These are phyloP conservation scores for Myopa testacea DNA, from an alignment of 2,888 invertebrate genomes.

Conservation along the genomic window DNA sequence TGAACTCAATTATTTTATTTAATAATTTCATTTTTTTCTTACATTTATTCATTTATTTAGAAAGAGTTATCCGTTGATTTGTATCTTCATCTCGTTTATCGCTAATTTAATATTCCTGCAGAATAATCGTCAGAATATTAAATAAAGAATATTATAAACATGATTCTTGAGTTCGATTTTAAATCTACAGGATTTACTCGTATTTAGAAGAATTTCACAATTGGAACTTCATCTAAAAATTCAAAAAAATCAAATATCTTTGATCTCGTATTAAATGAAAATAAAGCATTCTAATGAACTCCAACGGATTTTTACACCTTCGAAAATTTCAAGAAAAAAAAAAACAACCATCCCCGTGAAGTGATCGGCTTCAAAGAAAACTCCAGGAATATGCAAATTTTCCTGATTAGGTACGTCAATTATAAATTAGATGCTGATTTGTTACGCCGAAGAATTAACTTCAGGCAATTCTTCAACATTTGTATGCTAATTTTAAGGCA, in stretches of 20 bases:
- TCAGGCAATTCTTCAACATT: slow-evolving; percentile 9
- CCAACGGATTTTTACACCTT: slow-evolving; percentile 24
- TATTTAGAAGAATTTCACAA: not conserved
- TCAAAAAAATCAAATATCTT: no score
- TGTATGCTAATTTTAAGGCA: slow-evolving; percentile 6
- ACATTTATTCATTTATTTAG: no score
- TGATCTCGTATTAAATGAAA: slow-evolving; percentile 6
- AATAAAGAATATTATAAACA: no score
- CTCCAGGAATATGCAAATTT: slow-evolving; percentile 26
- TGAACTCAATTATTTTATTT: no score
- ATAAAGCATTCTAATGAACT: not conserved
- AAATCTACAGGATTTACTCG: no score
- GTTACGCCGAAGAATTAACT: not conserved
- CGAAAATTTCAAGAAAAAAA: slow-evolving; percentile 1
- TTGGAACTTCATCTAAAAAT: no score
- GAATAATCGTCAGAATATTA: no score
- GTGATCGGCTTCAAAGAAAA: not conserved
- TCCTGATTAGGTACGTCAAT: slow-evolving; percentile 8
- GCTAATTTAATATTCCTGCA: no score
- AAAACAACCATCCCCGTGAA: not conserved
- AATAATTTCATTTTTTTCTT: no score
- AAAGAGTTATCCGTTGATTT: no score
- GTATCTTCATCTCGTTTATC: no score
- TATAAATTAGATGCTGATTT: slow-evolving; percentile 8
- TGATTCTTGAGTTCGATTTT: no score